Evolutionary conservation across 2,113 vertebrate species (phyloP).

Genomic region (Columba janthina): DNA sequence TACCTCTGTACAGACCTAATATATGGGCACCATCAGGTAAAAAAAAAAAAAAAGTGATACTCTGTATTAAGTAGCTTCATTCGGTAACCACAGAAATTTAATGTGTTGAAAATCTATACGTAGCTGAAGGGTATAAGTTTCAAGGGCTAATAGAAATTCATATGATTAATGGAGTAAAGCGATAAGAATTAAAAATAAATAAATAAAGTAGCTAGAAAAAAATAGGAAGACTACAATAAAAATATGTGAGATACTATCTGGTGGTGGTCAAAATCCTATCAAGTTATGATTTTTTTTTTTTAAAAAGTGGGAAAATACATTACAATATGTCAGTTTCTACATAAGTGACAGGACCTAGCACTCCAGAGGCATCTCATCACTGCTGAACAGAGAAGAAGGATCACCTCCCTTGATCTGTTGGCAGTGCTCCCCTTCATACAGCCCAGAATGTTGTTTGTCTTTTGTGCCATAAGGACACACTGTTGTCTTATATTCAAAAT

Average conservation of each 20-base stretch:
- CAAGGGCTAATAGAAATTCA: neutral
- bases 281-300: neutral
- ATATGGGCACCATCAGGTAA: neutral
- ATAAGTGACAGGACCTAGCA: neutral
- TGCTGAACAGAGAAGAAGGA: neutral
- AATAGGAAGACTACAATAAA: neutral
- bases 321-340: neutral
- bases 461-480: neutral
- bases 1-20: neutral
- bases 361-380: neutral
- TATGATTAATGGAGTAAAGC: neutral
- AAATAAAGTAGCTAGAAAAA: neutral
- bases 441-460: neutral
- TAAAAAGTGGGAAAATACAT: neutral
- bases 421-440: neutral
- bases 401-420: neutral
- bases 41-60: too few relatives aligned
- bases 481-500: neutral
- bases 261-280: neutral
- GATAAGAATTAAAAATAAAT: neutral
- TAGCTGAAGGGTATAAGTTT: neutral
- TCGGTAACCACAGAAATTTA: neutral
- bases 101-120: neutral
- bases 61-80: neutral
- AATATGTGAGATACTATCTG: neutral